Evolutionary conservation across 2,797 vertebrate genomes (phyloP).

Genomic region (Podargus strigoides): DNA sequence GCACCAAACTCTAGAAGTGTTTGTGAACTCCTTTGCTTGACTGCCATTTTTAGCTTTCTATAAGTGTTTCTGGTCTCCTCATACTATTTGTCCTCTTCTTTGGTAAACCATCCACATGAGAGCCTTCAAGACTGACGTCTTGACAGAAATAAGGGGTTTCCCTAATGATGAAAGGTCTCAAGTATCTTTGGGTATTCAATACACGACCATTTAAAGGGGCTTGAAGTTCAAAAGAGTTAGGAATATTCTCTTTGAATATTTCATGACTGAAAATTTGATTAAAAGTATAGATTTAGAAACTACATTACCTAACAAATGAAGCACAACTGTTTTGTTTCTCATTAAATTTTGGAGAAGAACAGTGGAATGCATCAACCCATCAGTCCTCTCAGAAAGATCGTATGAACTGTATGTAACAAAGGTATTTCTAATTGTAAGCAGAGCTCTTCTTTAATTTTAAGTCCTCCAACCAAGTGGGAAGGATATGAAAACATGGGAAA

Average conservation of each 20-base stretch:
- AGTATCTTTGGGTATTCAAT: neutral
- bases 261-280: neutral
- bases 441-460: neutral
- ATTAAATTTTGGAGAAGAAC: neutral
- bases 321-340: neutral
- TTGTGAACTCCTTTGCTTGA: neutral
- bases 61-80: neutral
- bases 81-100: neutral
- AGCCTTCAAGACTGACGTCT: no score
- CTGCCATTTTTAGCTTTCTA: neutral
- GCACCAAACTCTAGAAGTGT: neutral
- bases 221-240: neutral
- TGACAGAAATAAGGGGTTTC: neutral
- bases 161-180: neutral
- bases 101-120: neutral
- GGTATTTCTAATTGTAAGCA: neutral
- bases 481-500: neutral
- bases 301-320: neutral
- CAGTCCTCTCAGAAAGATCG: accelerated
- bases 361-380: neutral
- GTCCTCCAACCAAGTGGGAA: neutral
- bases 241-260: neutral
- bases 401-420: neutral
- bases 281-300: neutral
- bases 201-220: neutral